These are phyloP conservation scores for Hippopotamyrus pictus DNA, from an alignment of 2,797 vertebrate genomes.

Conservation along the genomic window DNA sequence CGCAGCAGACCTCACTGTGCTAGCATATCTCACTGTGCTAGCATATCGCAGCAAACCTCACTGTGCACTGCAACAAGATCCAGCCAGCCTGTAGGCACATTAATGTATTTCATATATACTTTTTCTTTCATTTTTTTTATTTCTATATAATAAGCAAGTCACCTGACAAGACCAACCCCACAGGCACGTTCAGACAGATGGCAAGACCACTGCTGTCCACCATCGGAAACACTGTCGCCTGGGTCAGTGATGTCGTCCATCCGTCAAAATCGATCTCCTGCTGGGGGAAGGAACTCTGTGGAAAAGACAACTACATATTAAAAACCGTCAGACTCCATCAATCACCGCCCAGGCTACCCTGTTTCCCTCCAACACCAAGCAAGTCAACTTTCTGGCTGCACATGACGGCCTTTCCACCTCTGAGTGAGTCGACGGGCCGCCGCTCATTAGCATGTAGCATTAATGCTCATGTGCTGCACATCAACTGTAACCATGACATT, in stretches of 20 bases:
- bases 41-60: too few species aligned
- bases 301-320: slow-evolving; percentile 26
- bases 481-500: neutral
- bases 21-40: neutral
- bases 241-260: slow-evolving; percentile 14
- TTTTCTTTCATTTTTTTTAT: neutral
- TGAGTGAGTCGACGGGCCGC: neutral
- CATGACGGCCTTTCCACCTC: neutral
- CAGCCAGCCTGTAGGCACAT: neutral
- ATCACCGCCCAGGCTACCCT: neutral
- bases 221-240: neutral
- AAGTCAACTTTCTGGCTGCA: neutral
- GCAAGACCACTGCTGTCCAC: neutral
- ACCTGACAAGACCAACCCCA: neutral
- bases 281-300: slow-evolving; percentile 3
- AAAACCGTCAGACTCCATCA: slow-evolving; percentile 29
- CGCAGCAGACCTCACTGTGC: neutral
- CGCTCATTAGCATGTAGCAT: neutral
- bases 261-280: slow-evolving; percentile 17
- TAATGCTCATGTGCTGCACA: neutral
- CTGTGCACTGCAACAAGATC: neutral
- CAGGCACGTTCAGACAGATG: neutral
- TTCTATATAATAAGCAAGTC: neutral
- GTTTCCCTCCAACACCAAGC: neutral
- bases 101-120: neutral